These are phyloP conservation scores for Troglohyphantes excavatus DNA, from an alignment of 2,888 invertebrate genomes.

Conservation along the genomic window DNA sequence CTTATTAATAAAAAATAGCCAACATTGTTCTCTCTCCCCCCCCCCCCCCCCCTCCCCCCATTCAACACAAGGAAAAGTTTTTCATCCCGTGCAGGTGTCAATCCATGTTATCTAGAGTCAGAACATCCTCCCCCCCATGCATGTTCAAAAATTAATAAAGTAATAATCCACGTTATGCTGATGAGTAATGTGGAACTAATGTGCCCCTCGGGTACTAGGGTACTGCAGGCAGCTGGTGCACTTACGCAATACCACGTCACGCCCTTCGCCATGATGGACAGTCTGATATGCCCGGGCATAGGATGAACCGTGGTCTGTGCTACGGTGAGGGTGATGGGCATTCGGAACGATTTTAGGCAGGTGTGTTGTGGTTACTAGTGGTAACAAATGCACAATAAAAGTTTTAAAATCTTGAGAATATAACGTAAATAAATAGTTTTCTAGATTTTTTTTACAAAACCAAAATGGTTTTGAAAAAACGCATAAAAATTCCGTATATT, in stretches of 20 bases:
- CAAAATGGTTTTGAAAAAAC: too few species aligned
- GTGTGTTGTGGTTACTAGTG: conserved; percentile 16
- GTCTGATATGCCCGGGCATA: background rate
- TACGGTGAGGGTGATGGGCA: background rate
- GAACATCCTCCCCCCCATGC: conserved; percentile 43
- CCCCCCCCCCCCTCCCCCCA: too few species aligned
- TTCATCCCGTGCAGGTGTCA: too few species aligned
- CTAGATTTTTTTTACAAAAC: too few species aligned
- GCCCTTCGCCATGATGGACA: conserved; percentile 58
- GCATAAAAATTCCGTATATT: too few species aligned
- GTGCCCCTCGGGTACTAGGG: conserved; percentile 68
- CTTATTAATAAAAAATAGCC: too few species aligned
- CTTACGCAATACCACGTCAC: conserved; percentile 75
- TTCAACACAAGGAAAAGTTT: too few species aligned
- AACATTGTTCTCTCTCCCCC: too few species aligned
- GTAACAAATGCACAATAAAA: too few species aligned
- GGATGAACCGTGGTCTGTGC: background rate
- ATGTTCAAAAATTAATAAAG: conserved; percentile 79
- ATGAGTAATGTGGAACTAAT: conserved; percentile 79
- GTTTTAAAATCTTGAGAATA: too few species aligned
- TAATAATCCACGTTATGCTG: conserved; percentile 76
- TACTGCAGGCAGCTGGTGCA: conserved; percentile 70
- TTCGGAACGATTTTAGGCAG: background rate
- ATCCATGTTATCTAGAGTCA: conserved; percentile 60
- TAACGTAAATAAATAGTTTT: too few species aligned